Base-by-base conservation (phyloP, 23 tunicate species). In the Ascidia mentula region DNA sequence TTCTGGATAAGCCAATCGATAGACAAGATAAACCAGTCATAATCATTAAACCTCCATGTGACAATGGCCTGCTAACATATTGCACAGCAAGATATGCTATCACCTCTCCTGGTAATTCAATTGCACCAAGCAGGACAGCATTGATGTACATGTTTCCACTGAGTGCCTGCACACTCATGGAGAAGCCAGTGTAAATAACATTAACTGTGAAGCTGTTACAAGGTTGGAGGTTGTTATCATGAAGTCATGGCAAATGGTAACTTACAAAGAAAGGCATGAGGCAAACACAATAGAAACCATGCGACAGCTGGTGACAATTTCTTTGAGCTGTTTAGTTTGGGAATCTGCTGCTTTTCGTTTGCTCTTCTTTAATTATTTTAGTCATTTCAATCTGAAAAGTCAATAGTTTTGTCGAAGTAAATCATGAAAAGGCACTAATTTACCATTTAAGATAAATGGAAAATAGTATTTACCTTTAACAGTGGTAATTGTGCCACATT, bases 121-220 rank as follows among this genome's bases (percentile, higher is more conserved):
- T 74, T 32, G 72, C 40, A 26, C 84, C 84, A 60, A 80, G 38
- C 9, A 80, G 34, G 37, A 76, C 65, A 70, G 39, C 72, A 37
- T 80, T 80, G 12, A 80, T 32, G 65, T 69, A 80, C 31, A 80
- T 18, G 65, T 80, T 80, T 31, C 84, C 84, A 9, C 36, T 39
- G 6, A 80, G 53, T n/a, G 76, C 61, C 15, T 80, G 76, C 8
- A 80, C 76, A 35, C 65, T 80, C 65, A 80, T 38, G 6, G 77
- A 38, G 32, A 71, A 65, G 8, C 84, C 84, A 39, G 71, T 65
- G 35, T 80, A 80, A 5, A 80, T 32, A 2, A 80, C 6, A 40
- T 61, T 18, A 20, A 53, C 65, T 5, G 65, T 53, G 24, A 53
- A 53, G 24, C 65, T 53, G n/a, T n/a, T n/a, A n/a, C n/a, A n/a